Evolutionary conservation across 2,797 vertebrate species (phyloP), one percentile per base, ranked within the genome.

Genomic region (Cyclopterus lumpus): DNA sequence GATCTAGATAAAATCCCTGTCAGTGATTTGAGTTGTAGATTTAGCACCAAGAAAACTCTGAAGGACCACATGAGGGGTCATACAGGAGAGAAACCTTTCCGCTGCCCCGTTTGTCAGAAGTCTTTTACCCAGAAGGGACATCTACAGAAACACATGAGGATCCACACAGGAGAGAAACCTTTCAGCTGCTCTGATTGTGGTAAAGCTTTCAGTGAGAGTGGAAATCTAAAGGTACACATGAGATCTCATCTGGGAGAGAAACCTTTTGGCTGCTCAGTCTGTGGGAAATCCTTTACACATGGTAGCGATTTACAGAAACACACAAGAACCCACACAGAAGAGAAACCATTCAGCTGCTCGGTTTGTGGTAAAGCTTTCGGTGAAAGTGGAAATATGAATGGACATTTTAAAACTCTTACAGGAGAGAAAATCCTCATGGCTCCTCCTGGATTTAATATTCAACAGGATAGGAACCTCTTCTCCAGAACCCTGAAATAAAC

Each of bases 131-230:
- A n/a, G n/a, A n/a, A n/a, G n/a, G n/a, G n/a, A n/a, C n/a, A n/a
- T n/a, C n/a, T n/a, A n/a, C n/a, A n/a, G n/a, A n/a, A n/a, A n/a
- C n/a, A n/a, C n/a, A n/a, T n/a, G n/a, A n/a, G n/a, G n/a, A n/a
- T n/a, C n/a, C n/a, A n/a, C n/a, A n/a, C n/a, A n/a, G n/a, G 34
- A 8, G n/a, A 24, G 34, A 60, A 60, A 60, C 58, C 58, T 15
- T 38, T 40, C 22, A 22, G 58, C n/a, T 60, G 58, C 34, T 40
- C 58, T 24, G 58, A 60, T 34, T 60, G 58, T 60, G 58, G n/a
- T n/a, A n/a, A n/a, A n/a, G n/a, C n/a, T n/a, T n/a, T n/a, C n/a
- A n/a, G n/a, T n/a, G n/a, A n/a, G n/a, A n/a, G n/a, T n/a, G 36
- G 5, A 60, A 60, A 38, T 60, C 14, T 60, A 8, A 60, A 60